phyloP scores from a whole-genome alignment of 53 echinoderm and acorn worm species.

The Holothuria leucospilota region DNA sequence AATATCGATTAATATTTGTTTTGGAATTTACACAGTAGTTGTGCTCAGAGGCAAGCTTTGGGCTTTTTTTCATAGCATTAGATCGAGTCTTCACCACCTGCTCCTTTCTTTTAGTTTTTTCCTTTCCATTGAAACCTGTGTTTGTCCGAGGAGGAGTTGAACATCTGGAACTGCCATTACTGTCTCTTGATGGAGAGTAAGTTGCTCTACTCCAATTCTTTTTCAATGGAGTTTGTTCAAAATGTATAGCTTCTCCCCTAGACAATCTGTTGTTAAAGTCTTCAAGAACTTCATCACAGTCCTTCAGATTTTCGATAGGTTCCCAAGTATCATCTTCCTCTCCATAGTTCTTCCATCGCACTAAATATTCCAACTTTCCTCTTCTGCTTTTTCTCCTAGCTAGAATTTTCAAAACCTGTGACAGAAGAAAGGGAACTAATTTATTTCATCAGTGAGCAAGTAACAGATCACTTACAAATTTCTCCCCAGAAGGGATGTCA shows the following conservation, averaged over 20 bases:
- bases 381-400: constrained; percentile 74
- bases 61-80: not conserved
- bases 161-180: constrained; percentile 25
- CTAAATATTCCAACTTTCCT: constrained; percentile 88
- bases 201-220: not conserved
- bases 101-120: not conserved
- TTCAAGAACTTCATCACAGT: constrained; percentile 80
- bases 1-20: not conserved
- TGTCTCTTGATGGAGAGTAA: constrained; percentile 33
- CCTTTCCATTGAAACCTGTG: not conserved
- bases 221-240: constrained; percentile 38
- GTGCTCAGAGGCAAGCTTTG: constrained; percentile 32
- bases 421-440: no score
- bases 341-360: constrained; percentile 91
- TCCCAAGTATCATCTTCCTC: constrained; percentile 97
- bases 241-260: constrained; percentile 46
- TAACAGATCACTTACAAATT: no score
- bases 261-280: constrained; percentile 72
- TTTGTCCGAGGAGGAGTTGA: constrained; percentile 37
- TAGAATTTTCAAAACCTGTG: constrained; percentile 81
- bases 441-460: no score
- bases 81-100: not conserved
- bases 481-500: no score
- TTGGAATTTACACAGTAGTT: no score
- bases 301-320: constrained; percentile 85